Percentiles rank a stretch among this genome's conserved stretches.
Evolutionary conservation across 2,797 vertebrate genomes (phyloP).

Genomic region (Hoplostethus atlanticus): DNA sequence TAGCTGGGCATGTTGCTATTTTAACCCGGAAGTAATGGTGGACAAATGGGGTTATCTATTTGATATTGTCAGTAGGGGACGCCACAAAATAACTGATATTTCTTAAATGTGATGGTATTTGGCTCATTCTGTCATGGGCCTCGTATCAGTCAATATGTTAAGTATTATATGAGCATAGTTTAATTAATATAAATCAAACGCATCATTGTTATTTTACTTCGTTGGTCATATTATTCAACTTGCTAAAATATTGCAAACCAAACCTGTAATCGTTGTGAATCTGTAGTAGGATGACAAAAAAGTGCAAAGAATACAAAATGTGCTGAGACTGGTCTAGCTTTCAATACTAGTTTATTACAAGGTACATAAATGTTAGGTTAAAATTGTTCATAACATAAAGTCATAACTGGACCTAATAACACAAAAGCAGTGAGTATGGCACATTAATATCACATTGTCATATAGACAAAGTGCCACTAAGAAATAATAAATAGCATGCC

Average conservation of each 20-base stretch:
- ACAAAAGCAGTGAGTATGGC: background rate
- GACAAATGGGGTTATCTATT: too few species aligned
- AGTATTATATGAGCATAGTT: too few species aligned
- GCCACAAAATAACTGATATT: background rate
- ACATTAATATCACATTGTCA: background rate
- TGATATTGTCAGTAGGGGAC: constrained; percentile 11
- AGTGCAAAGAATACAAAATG: background rate
- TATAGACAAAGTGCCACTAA: background rate
- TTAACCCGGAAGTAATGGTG: constrained; percentile 58
- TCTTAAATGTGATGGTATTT: background rate
- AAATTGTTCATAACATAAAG: constrained; percentile 9
- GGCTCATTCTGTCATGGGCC: too few species aligned
- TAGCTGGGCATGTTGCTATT: constrained; percentile 1
- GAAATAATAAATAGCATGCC: background rate
- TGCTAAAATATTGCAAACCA: too few species aligned
- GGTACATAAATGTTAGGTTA: constrained; percentile 1
- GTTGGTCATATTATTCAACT: too few species aligned
- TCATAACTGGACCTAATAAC: background rate
- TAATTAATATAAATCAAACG: too few species aligned
- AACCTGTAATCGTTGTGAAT: too few species aligned
- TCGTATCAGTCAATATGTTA: too few species aligned
- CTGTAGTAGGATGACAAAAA: background rate
- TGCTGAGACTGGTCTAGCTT: background rate
- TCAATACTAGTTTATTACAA: constrained; percentile 49
- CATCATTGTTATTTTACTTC: too few species aligned